These are phyloP conservation scores for Cotesia chilonis DNA, from an alignment of 1,140 invertebrate species.

Conservation along the genomic window DNA sequence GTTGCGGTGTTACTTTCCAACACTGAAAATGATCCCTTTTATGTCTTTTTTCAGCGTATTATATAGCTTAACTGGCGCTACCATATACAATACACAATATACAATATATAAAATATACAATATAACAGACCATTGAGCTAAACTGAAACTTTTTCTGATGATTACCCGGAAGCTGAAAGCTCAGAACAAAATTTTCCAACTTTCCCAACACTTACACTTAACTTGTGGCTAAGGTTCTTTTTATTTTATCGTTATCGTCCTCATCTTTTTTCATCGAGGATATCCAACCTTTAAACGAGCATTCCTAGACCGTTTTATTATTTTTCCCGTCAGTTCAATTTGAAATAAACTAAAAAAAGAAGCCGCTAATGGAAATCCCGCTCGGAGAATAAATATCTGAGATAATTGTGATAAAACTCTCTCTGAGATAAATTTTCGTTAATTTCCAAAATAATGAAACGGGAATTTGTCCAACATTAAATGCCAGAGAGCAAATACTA, in stretches of 20 bases:
- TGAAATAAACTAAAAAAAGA: no score
- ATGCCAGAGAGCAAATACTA: no score
- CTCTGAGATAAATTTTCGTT: no score
- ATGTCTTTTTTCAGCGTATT: not conserved
- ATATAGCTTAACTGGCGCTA: not conserved
- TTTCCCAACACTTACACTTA: not conserved
- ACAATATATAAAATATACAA: no score
- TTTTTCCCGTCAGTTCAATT: not conserved
- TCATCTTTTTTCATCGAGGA: not conserved
- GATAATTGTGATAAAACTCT: no score
- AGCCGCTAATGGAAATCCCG: no score
- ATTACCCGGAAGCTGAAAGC: slow-evolving; percentile 11
- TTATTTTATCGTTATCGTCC: slow-evolving; percentile 2
- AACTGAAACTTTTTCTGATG: slow-evolving; percentile 24
- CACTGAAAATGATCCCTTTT: slow-evolving; percentile 18
- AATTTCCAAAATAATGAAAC: no score
- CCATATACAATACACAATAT: not conserved
- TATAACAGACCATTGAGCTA: not conserved
- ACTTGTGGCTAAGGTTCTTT: not conserved
- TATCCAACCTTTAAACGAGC: no score
- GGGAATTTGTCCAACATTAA: no score
- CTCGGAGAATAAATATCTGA: no score
- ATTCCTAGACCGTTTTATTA: not conserved
- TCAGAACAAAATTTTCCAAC: not conserved
- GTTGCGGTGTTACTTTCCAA: slow-evolving; percentile 26